Percentiles rank a stretch among this genome's conserved stretches.
Conservation (phyloP, 92 coral and sea anemone genomes). For the Epizoanthus illoricatus region DNA sequence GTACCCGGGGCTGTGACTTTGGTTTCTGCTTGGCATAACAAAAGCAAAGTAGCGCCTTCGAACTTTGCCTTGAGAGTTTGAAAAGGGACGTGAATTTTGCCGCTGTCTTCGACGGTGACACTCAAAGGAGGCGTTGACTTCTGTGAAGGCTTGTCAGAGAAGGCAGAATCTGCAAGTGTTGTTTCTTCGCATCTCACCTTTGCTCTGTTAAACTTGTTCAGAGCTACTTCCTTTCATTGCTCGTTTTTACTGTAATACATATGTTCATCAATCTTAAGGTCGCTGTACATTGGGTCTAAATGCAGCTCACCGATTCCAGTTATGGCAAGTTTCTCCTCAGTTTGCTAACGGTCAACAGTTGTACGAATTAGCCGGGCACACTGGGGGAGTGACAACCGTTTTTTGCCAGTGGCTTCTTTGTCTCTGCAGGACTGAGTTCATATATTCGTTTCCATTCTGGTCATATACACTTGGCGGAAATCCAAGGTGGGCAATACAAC, state of each 20-base stretch:
- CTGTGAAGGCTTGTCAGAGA: not conserved
- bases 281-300: constrained; percentile 6
- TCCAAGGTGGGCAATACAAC: constrained; percentile 55
- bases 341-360: constrained; percentile 46
- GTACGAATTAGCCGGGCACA: constrained; percentile 7
- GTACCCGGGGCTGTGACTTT: constrained; percentile 47
- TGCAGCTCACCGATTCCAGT: constrained; percentile 42
- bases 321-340: constrained; percentile 48
- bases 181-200: constrained; percentile 17
- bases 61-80: constrained; percentile 14
- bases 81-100: constrained; percentile 47
- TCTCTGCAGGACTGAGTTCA: constrained; percentile 50
- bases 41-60: constrained; percentile 17
- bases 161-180: not conserved
- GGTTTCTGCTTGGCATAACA: constrained; percentile 11
- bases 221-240: constrained; percentile 41
- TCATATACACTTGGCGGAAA: constrained; percentile 51
- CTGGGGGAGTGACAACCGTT: constrained; percentile 42
- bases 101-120: constrained; percentile 41
- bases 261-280: constrained; percentile 18
- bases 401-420: constrained; percentile 26
- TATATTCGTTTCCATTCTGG: constrained; percentile 56
- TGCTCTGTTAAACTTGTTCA: too few relatives aligned
- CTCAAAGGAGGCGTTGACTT: constrained; percentile 2
- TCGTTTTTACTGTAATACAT: constrained; percentile 38